A percentile compares a stretch with the other conserved stretches of the same genome.
Evolutionary conservation across 2,113 vertebrate genomes (phyloP).

Genomic region (Phaethornis superciliosus): DNA sequence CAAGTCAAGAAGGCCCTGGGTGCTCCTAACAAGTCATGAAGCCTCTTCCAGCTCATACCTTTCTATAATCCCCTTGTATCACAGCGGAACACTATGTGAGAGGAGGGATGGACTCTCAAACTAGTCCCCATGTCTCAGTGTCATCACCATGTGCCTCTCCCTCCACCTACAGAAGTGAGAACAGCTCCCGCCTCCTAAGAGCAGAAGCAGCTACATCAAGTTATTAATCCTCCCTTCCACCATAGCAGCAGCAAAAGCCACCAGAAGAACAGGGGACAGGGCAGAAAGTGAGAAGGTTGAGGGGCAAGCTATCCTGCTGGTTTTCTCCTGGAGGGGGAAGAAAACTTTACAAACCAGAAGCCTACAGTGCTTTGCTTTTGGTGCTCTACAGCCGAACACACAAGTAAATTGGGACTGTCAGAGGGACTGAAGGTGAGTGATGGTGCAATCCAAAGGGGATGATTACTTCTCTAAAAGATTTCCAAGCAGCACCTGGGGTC

Average conservation of each 20-base stretch:
- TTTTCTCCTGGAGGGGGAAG: neutral
- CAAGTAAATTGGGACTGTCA: conserved; percentile 39
- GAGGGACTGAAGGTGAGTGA: neutral
- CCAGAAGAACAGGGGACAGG: neutral
- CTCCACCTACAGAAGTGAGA: neutral
- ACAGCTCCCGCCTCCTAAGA: neutral
- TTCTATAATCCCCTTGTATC: neutral
- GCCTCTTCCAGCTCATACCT: neutral
- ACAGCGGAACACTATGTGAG: neutral
- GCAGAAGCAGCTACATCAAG: neutral
- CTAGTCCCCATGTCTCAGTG: neutral
- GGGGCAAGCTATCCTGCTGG: neutral
- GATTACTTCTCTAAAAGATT: conserved; percentile 27
- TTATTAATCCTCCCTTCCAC: neutral
- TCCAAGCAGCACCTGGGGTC: conserved; percentile 27
- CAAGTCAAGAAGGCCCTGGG: neutral
- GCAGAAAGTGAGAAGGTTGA: neutral
- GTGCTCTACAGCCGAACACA: neutral
- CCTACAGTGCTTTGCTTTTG: neutral
- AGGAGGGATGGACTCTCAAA: neutral
- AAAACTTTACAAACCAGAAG: neutral
- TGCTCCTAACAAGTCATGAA: neutral
- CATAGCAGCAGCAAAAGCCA: neutral
- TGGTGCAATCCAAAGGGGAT: conserved; percentile 28
- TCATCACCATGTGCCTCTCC: neutral